Evolutionary conservation across 2,888 invertebrate genomes (phyloP), one percentile per base, ranked within the genome.

Genomic region (Tachina grossa): DNA sequence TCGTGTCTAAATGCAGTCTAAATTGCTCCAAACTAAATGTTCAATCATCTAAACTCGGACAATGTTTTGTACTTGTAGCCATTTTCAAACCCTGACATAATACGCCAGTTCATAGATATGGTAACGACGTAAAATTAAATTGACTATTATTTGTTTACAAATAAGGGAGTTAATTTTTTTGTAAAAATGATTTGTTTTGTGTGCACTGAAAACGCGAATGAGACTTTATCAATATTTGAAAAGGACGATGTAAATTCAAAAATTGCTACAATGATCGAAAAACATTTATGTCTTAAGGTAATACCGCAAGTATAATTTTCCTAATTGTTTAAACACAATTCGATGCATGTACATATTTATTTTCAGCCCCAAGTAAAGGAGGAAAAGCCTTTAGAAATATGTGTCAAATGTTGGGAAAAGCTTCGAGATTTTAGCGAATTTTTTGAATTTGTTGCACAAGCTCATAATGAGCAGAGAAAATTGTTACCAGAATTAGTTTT

Each of bases 401-500:
- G 92, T 83, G 88, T 89, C 66, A 87, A 88, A n/a, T 92, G 92
- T 84, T 92, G 92, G 92, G 87, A 88, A n/a, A 91, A 90, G 80
- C 89, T 92, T 8, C 89, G 89, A 1, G 90, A 90, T 72, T 92
- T 92, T 59, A 91, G 92, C 85, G 89, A 90, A 77, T 92, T 91
- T 83, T 92, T 91, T 83, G 82, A 90, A 41, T 89, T 89, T 16
- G 90, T 92, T n/a, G 89, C 91, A 76, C 89, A 91, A 84, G 91
- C 90, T 11, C 92, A 92, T 80, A 85, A 84, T 79, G 11, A 88
- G 80, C 81, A 91, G 82, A 59, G 88, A 76, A 83, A 89, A 87
- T 66, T 82, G 83, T 19, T 63, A 0, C 66, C 53, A 41, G 59
- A 43, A 4, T 1, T 59, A n/a, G 22, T 77, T 31, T 16, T 65